Base-by-base conservation (phyloP, 2,888 invertebrate species). In the Andrena flavipes region DNA sequence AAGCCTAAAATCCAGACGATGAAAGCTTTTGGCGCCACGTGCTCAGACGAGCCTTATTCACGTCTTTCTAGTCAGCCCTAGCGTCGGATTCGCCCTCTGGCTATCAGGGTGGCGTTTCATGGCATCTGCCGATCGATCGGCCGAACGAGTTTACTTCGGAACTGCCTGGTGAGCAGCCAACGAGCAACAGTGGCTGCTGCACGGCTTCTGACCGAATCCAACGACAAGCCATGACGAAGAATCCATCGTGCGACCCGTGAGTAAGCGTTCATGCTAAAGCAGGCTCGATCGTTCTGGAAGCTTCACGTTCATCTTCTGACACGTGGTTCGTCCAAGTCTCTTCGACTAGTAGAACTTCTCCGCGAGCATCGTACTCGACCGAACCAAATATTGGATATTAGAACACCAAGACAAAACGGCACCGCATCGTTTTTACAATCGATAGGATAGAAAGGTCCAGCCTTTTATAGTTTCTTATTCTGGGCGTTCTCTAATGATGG, bases 241-340 rank as follows among this genome's bases (percentile, higher is more conserved):
- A 88, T 80, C 82, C 84, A 85, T 84, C 83, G 85, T 85, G 89
- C 88, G 88, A 89, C 83, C 79, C 89, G 87, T 84, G 90, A 90
- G 87, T 84, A 90, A 91, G 90, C 89, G 85, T 83, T 87, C 91
- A 88, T 90, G 89, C 91, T 88, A 88, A 85, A 90, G 89, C 89
- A 88, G 87, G 83, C 86, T 84, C 74, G 84, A 87, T 84, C 70
- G 56, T 62, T 59, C 20, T 70, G 23, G 60, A 60, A 23, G 68
- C 63, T 56, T 60, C 35, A 23, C 74, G 42, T 33, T 30, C 16
- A 16, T n/a, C 23, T 33, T 8, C 30, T 7, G 33, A 62, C 23
- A 33, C 64, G 20, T 16, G 42, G 69, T 67, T 70, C 70, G 63
- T 64, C 35, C 69, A 71, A 60, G 49, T 76, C 67, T 56, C 29